Conservation (phyloP, 2,113 vertebrate species). For the Pseudonaja textilis region DNA sequence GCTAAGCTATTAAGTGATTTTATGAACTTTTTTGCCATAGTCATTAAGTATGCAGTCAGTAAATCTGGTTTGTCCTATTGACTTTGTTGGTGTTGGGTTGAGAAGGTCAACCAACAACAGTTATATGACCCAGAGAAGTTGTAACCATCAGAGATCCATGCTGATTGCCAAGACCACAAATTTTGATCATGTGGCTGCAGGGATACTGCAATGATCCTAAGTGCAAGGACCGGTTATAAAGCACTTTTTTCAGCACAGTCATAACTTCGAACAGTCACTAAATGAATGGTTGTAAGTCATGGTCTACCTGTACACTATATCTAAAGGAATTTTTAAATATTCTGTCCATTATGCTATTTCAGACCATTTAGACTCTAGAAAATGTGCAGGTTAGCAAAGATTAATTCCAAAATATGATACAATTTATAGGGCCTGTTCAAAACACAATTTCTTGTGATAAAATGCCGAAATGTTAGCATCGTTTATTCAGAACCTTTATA, state of each 20-base stretch:
- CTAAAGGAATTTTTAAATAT: neutral
- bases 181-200: neutral
- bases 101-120: neutral
- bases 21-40: neutral
- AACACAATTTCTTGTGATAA: constrained; percentile 25
- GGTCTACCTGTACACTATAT: neutral
- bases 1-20: neutral
- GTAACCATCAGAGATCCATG: neutral
- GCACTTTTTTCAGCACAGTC: neutral
- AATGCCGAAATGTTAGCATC: constrained; percentile 20
- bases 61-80: neutral
- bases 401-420: neutral
- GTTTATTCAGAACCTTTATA: constrained; percentile 23
- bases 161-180: neutral
- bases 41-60: neutral
- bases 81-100: neutral
- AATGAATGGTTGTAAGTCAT: neutral
- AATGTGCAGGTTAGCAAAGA: constrained; percentile 7
- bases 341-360: neutral
- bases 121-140: neutral
- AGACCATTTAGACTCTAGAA: neutral
- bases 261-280: neutral
- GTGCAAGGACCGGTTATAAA: neutral
- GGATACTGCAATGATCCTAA: neutral
- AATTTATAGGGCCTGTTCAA: constrained; percentile 16